Conservation (phyloP, 1,140 invertebrate genomes). For the Pollicipes pollicipes region DNA sequence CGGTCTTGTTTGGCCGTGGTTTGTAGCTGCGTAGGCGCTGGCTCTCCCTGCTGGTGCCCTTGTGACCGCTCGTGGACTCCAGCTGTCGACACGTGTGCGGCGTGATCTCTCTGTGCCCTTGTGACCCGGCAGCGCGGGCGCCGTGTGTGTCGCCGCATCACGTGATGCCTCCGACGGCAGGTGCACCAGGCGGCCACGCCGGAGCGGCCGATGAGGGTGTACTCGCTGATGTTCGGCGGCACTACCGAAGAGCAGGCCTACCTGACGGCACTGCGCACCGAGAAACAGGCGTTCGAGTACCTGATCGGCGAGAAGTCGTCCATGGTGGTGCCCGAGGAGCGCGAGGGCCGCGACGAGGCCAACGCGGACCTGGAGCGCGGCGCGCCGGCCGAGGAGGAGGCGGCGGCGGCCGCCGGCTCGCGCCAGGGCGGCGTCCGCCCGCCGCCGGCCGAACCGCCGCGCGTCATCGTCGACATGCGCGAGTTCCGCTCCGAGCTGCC, state of each 20-base stretch:
- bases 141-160: too few relatives aligned
- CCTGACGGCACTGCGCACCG: conserved; percentile 65
- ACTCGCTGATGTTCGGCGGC: conserved; percentile 69
- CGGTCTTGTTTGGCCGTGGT: too few relatives aligned
- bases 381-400: conserved; percentile 26
- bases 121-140: too few relatives aligned
- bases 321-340: conserved; percentile 79
- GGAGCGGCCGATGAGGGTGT: conserved; percentile 36
- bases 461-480: conserved; percentile 89
- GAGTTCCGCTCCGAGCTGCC: conserved; percentile 96
- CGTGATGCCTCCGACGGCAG: too few relatives aligned
- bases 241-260: conserved; percentile 93
- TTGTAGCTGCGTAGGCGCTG: too few relatives aligned
- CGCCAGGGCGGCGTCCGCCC: conserved; percentile 36
- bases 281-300: conserved; percentile 85
- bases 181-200: conserved; percentile 27
- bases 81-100: too few relatives aligned
- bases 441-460: conserved; percentile 24
- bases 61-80: too few relatives aligned
- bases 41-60: too few relatives aligned
- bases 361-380: conserved; percentile 40
- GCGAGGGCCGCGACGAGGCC: conserved; percentile 64
- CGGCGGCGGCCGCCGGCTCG: conserved; percentile 33
- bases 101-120: too few relatives aligned
- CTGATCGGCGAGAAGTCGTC: conserved; percentile 80